A percentile compares a stretch with the other conserved stretches of the same genome.
Evolutionary conservation across 2,888 invertebrate genomes (phyloP).

Genomic region (Sphaeridia pumilis): DNA sequence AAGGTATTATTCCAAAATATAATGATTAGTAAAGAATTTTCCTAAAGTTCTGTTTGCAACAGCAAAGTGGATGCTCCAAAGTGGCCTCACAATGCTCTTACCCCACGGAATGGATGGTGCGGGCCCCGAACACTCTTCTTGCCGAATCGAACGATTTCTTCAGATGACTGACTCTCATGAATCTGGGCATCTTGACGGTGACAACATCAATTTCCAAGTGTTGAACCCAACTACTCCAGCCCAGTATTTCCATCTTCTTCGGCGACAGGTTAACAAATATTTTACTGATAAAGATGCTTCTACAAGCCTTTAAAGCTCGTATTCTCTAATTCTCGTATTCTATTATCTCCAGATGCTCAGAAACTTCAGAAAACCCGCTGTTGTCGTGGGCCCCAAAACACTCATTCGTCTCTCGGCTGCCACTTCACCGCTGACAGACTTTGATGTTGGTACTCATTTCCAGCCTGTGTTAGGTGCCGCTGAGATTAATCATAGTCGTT

Average conservation of each 20-base stretch:
- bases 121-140: slow-evolving; percentile 50
- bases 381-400: slow-evolving; percentile 75
- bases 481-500: no score
- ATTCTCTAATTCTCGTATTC: slow-evolving; percentile 9
- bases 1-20: no score
- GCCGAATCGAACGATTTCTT: slow-evolving; percentile 49
- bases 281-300: neutral
- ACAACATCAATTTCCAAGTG: slow-evolving; percentile 77
- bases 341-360: slow-evolving; percentile 61
- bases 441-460: slow-evolving; percentile 70
- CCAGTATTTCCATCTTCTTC: slow-evolving; percentile 89
- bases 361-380: slow-evolving; percentile 79
- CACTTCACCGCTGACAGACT: slow-evolving; percentile 62
- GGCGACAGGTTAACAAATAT: slow-evolving; percentile 59
- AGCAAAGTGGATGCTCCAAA: slow-evolving; percentile 91
- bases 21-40: no score
- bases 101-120: slow-evolving; percentile 97
- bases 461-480: slow-evolving; percentile 71
- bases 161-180: slow-evolving; percentile 80
- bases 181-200: slow-evolving; percentile 59
- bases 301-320: no score
- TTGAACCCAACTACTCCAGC: slow-evolving; percentile 85
- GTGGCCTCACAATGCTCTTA: slow-evolving; percentile 77
- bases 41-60: no score
- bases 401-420: slow-evolving; percentile 68